Evolutionary conservation across 2,888 invertebrate genomes (phyloP), one percentile per base, ranked within the genome.

Genomic region (Sialis lutaria): DNA sequence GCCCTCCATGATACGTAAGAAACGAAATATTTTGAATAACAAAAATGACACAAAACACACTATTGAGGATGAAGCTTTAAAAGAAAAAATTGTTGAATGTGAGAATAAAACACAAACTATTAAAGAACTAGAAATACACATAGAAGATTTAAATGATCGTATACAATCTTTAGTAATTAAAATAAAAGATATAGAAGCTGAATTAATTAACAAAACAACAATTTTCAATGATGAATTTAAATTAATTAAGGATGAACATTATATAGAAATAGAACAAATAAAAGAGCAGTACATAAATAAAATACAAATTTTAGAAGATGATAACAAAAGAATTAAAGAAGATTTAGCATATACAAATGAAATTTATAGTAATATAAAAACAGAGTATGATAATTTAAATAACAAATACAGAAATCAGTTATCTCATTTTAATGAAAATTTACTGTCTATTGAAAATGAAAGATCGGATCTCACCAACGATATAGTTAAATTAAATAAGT

Each of bases 11-110:
- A 6, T 8, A 6, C n/a, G 12, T 8, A 37, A 7, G 7, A 37
- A 37, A 41, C 1, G 9, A 12, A 30, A 41, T 9, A 13, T 41
- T 6, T 13, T 12, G 8, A 40, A 6, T 22, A 30, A 41, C 8
- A 64, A 64, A 51, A 62, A 64, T 50, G 47, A 52, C 6, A 49
- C n/a, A n/a, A n/a, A 37, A 8, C 37, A 7, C 37, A 22, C 2
- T 22, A 22, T 22, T 22, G 22, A 61, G 44, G 62, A 64, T 46
- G 70, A 72, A 46, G 65, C 61, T 8, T 53, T 72, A n/a, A 65
- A 67, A 52, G 71, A 71, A 49, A 72, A 72, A 58, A 60, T 60
- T 48, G 67, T 70, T 13, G 73, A 73, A 58, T 70, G 72, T 50
- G 65, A 68, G 50, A 67, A 67, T 51, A 73, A 73, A 61, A 70